Base-by-base conservation (phyloP, 2,113 vertebrate species). In the Galeopterus variegatus region DNA sequence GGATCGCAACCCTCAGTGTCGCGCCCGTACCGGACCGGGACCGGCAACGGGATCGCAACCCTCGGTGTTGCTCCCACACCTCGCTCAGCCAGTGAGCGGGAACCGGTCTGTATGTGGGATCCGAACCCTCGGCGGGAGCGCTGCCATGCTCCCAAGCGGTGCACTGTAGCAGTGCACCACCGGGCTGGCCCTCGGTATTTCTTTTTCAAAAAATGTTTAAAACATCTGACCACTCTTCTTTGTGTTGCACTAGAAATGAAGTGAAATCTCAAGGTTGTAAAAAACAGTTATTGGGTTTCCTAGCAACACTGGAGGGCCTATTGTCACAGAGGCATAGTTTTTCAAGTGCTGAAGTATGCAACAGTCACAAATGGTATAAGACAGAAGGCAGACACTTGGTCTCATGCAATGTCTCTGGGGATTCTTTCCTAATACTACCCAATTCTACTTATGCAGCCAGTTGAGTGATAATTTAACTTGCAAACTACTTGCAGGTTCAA, bases 271-370 rank as follows among this genome's bases (percentile, higher is more conserved):
- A 87, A 89, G 65, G 67, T 89, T 9, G 13, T 82, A 56, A 33
- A 84, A 95, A 91, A 73, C 41, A 88, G 65, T 80, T 90, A 83
- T 1, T 70, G 50, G 15, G 88, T 96, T 95, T 90, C 95, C 83
- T 93, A 92, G 95, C 94, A 96, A 97, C 95, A 80, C 1, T 8
- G 12, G 85, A 85, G 73, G 50, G 56, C 62, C 52, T 81, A 83
- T 96, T 18, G 24, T 48, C 90, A 62, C 21, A 75, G 58, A 84
- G 19, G 33, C 36, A 75, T 54, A 33, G 41, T 83, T 90, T 95
- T 67, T 41, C 58, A 72, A 95, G 60, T 23, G 72, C 15, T 73
- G 48, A 88, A 54, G 41, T 64, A 54, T 1, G 10, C 5, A 69
- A 69, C 15, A 86, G 79, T 83, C 54, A 93, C 41, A 72, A 75